Base-by-base conservation (phyloP, 2,888 invertebrate genomes). In the Drosophila paramelanica region DNA sequence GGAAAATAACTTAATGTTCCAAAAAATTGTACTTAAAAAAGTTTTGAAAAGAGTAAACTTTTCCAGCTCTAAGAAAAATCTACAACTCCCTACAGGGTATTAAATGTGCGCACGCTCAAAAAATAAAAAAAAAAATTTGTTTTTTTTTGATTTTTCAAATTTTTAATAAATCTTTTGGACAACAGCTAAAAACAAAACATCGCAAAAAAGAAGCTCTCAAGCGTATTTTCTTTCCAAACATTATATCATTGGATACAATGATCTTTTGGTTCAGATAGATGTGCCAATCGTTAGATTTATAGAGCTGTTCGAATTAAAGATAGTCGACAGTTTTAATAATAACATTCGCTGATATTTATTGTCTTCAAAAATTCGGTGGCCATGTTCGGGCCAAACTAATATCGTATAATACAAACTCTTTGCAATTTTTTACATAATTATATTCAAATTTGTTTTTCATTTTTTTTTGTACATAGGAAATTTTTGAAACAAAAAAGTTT, bases 371-470 rank as follows among this genome's bases (percentile, higher is more conserved):
- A 27, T 66, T 42, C 60, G 43, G 33, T 41, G 60, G 62, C 60
- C 60, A 42, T 17, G 42, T 50, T 59, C 13, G n/a, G 42, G 10
- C 42, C 27, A 14, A 23, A 5, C 11, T 4, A 46, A 46, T 38
- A 20, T 13, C n/a, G 38, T 67, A 47, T 53, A 33, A 50, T 49
- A 70, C 33, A 75, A 59, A 55, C 58, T 52, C 23, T 64, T 58
- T 46, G 33, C 52, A 50, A 39, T 38, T 59, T 42, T n/a, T 70
- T 72, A 43, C 51, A 72, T 42, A 50, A 58, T 58, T 57, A n/a
- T 20, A 45, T 33, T 25, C 25, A 38, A 2, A 45, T 36, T 36
- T n/a, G 23, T 42, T 33, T 23, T 53, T 6, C 17, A 1, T 36
- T 17, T 17, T 49, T 25, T 33, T 53, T 25, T 33, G 25, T 23